Percentiles rank a stretch among this genome's conserved stretches.
Evolutionary conservation across 2,113 vertebrate genomes (phyloP).

Genomic region (Pseudopodoces humilis): DNA sequence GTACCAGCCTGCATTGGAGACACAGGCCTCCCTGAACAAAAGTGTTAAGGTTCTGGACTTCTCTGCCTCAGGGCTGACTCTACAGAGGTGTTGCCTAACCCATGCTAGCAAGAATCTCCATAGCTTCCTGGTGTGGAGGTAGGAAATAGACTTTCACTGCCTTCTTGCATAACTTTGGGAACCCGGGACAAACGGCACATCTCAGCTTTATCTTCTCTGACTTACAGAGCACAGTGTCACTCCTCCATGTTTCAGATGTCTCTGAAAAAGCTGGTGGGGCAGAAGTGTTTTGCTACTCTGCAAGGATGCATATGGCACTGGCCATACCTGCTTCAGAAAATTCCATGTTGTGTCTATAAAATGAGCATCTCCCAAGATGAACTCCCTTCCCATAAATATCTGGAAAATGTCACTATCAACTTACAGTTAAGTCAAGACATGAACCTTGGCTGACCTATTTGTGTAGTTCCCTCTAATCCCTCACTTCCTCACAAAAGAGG

Average conservation of each 20-base stretch:
- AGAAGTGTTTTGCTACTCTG: neutral
- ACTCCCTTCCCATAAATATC: constrained; percentile 62
- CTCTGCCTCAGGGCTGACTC: neutral
- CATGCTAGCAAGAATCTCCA: neutral
- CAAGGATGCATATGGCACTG: neutral
- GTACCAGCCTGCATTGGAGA: neutral
- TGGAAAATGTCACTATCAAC: constrained; percentile 64
- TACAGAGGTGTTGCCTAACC: neutral
- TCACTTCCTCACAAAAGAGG: constrained; percentile 64
- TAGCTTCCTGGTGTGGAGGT: neutral
- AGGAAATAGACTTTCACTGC: neutral
- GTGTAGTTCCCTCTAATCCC: constrained; percentile 68
- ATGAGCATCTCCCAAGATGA: constrained; percentile 43
- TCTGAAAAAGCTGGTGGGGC: neutral
- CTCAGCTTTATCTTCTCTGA: neutral
- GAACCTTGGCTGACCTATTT: constrained; percentile 77
- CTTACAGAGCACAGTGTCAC: neutral
- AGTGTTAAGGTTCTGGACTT: neutral
- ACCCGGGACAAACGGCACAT: neutral
- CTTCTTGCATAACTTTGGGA: neutral
- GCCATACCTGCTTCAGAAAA: constrained; percentile 31
- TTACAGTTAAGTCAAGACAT: constrained; percentile 45
- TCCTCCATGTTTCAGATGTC: neutral
- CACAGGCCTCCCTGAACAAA: neutral
- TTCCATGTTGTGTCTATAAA: constrained; percentile 32